Evolutionary conservation across 2,888 invertebrate genomes (phyloP), one percentile per base, ranked within the genome.

Genomic region (Drosophila acutilabella): DNA sequence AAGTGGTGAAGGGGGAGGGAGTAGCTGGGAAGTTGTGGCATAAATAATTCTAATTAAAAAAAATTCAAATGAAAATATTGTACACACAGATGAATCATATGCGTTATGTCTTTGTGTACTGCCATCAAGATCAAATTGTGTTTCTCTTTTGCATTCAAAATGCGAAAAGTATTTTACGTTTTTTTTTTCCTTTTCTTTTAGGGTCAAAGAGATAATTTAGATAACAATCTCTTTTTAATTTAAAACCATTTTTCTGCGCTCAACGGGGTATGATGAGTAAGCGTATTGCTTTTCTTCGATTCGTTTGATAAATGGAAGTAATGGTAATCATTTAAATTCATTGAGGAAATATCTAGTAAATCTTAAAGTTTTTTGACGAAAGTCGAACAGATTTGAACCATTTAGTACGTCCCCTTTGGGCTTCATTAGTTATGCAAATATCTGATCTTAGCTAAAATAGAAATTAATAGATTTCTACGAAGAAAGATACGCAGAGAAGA

Each of bases 11-110:
- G 36, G 1, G 8, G 30, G 11, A 44, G 45, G 20, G 16, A 2
- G 1, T 30, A 16, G 14, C 11, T 13, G 8, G 13, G 18, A 20
- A 30, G 20, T 0, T 33, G 30, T 47, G 40, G 16, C 44, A 36
- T 61, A 36, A 52, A 62, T 60, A 48, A 69, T 65, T 69, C 64
- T 71, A 78, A 54, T 58, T 13, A 67, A 26, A 20, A 33, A 20
- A 52, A 42, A 60, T 20, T 20, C 4, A 52, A 54, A 76, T 73
- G 50, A 30, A 71, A 67, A 57, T 51, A 52, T 13, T 51, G 36
- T 56, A 54, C 36, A 30, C 30, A n/a, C 30, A n/a, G 23, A 70
- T 81, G 85, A 82, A 57, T 82, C 85, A 82, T 67, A n/a, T n/a
- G 41, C 8, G 23, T 44, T 42, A 50, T 44, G 11, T 52, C 47